Base-by-base conservation (phyloP, 1,140 invertebrate species). In the Drosophila athabasca region DNA sequence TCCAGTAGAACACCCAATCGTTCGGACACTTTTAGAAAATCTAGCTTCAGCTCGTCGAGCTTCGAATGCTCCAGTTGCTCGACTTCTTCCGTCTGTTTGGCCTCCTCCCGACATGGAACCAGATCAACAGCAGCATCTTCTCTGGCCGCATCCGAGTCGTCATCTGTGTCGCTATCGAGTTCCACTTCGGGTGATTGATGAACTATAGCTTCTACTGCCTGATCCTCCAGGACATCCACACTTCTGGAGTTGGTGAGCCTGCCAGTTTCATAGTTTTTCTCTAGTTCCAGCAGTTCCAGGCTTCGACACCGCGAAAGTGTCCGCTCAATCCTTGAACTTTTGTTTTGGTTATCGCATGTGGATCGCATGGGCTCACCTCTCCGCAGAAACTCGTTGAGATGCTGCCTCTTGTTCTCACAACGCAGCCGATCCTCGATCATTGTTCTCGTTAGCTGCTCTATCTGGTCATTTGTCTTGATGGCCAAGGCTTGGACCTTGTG, bases 401-500 rank as follows among this genome's bases (percentile, higher is more conserved):
- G 94, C 46, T 93, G 91, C 51, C 95, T 93, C 48, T 94, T 93
- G 53, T 94, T 94, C 69, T 95, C 94, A 68, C 95, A 95, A 44
- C 94, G 89, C 1, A 94, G 92, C 68, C 94, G 93, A 89, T 95
- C 94, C 11, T 93, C 94, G 13, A 94, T 94, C 60, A 95, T 94
- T 55, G 94, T 89, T 0, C 94, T 93, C 3, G 94, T 95, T 22
- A 96, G 75, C 73, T 95, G 93, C n/a, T 95, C 94, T 59, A 97
- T 94, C 85, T 96, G 95, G 39, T 95, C 95, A 70, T 95, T 93
- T 9, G 96, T 97, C 70, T 94, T 94, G 67, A 94, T 94, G 85
- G 97, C 96, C n/a, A 97, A 92, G 81, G 95, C 94, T n/a, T 95
- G 94, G 2, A 98, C 96, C 79, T 97, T 95, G 98, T 96, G 94